Conservation (phyloP, 2,888 invertebrate species). For the Muschampia plurimacula region DNA sequence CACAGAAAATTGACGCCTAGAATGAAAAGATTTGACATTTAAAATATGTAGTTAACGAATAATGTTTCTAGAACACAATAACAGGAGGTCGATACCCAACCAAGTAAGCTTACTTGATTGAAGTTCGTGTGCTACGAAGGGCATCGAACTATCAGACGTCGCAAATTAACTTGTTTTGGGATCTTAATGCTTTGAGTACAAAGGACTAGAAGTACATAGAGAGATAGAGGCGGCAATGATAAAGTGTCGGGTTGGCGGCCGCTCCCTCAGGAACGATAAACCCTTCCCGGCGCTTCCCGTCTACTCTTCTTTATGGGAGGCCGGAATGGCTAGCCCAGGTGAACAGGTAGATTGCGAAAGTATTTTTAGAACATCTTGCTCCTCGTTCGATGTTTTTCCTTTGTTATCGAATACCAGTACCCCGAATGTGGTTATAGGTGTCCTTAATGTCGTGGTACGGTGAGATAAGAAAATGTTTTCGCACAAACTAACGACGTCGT, state of each 20-base stretch:
- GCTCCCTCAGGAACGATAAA: slow-evolving; percentile 84
- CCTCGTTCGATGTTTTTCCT: slow-evolving; percentile 81
- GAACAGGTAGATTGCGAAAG: slow-evolving; percentile 83
- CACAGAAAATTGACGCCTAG: too few species aligned
- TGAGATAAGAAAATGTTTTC: slow-evolving; percentile 48
- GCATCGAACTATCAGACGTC: slow-evolving; percentile 43
- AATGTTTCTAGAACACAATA: neutral
- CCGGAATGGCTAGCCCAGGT: slow-evolving; percentile 83
- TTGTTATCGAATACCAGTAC: slow-evolving; percentile 80
- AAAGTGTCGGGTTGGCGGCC: slow-evolving; percentile 81
- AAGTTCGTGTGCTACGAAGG: slow-evolving; percentile 29
- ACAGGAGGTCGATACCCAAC: slow-evolving; percentile 11
- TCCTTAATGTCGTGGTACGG: slow-evolving; percentile 56
- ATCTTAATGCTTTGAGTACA: slow-evolving; percentile 70
- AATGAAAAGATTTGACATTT: neutral
- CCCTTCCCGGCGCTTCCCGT: slow-evolving; percentile 82
- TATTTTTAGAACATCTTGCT: slow-evolving; percentile 85
- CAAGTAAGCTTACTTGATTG: slow-evolving; percentile 15
- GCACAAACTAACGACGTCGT: slow-evolving; percentile 28
- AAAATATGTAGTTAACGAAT: too few species aligned
- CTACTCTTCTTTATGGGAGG: slow-evolving; percentile 85
- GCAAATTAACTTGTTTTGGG: slow-evolving; percentile 69
- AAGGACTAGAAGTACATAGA: slow-evolving; percentile 67
- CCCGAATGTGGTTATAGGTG: slow-evolving; percentile 64
- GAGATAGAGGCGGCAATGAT: slow-evolving; percentile 81